Evolutionary conservation across 1,140 invertebrate genomes (phyloP), one percentile per base, ranked within the genome.

Genomic region (Aphis gossypii): DNA sequence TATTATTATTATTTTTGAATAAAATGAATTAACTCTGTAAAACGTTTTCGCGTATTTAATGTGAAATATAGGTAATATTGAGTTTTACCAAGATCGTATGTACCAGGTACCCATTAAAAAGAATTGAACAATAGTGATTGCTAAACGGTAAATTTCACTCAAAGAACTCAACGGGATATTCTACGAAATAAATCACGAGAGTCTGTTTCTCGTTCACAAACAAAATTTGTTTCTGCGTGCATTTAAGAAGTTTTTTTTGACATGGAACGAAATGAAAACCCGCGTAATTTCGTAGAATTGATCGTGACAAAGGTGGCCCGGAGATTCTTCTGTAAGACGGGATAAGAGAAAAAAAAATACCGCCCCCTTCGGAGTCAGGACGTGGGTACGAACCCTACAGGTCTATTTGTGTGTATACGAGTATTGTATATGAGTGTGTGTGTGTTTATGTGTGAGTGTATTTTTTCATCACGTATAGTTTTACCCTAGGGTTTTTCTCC

Each of bases 361-460:
- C 90, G 38, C 54, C 90, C 90, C 90, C 89, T 68, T 76, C 30
- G 60, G 90, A 91, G 90, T 91, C 38, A 91, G 82, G 51, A 56
- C n/a, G 88, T 60, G 38, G 30, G 38, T 68, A 76, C 60, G 44
- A 5, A 18, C 60, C 30, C 30, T n/a, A 76, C 60, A 76, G 60
- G 56, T 76, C 35, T 76, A 91, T 60, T 41, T 91, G 56, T 91
- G 60, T 76, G 90, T 41, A 41, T 48, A 44, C 18, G 30, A n/a
- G 44, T 41, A 41, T 91, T 51, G 48, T 51, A 51, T 46, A 51
- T 20, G 2, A n/a, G 46, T 11, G 46, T 46, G 9, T 46, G 9
- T 46, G 44, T 46, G 76, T 21, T 11, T 25, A 9, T 44, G 41
- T n/a, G 30, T 68, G 60, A n/a, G 60, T 18, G 60, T 76, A n/a